Conservation (phyloP, 92 coral and sea anemone genomes). For the Montipora capitata region DNA sequence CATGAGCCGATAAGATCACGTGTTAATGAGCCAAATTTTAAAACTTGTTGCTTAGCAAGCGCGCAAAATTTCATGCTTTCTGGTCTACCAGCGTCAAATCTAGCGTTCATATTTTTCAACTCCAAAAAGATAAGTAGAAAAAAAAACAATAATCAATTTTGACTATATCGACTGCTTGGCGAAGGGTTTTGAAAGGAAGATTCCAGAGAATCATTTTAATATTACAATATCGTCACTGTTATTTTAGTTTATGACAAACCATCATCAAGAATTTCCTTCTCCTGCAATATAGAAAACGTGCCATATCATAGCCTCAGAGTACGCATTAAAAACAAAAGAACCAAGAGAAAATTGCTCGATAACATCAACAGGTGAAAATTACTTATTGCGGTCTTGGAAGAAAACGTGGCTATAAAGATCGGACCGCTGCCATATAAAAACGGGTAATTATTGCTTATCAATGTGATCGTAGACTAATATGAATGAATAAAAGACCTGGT, state of each 20-base stretch:
- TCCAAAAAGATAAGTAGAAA: too few relatives aligned
- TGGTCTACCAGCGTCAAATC: too few relatives aligned
- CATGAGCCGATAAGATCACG: too few relatives aligned
- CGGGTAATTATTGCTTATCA: slow-evolving; percentile 26
- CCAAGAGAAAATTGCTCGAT: slow-evolving; percentile 1
- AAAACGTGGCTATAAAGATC: slow-evolving; percentile 7
- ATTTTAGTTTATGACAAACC: background rate
- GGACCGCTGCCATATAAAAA: background rate
- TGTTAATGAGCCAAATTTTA: too few relatives aligned
- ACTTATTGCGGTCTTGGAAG: background rate
- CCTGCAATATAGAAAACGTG: background rate
- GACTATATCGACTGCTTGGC: background rate
- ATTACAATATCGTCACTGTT: background rate
- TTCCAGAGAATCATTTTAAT: background rate
- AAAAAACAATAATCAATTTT: too few relatives aligned
- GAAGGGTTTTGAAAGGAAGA: background rate
- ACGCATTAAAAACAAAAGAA: slow-evolving; percentile 8
- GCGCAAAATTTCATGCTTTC: too few relatives aligned
- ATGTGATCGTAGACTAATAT: slow-evolving; percentile 21
- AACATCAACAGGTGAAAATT: slow-evolving; percentile 9
- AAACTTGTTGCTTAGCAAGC: too few relatives aligned
- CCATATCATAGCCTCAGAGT: background rate
- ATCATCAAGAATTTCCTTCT: background rate
- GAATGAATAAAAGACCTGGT: background rate
- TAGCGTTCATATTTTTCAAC: too few relatives aligned